phyloP scores from a whole-genome alignment of 2,797 vertebrate genomes.

The Xenopus petersii region DNA sequence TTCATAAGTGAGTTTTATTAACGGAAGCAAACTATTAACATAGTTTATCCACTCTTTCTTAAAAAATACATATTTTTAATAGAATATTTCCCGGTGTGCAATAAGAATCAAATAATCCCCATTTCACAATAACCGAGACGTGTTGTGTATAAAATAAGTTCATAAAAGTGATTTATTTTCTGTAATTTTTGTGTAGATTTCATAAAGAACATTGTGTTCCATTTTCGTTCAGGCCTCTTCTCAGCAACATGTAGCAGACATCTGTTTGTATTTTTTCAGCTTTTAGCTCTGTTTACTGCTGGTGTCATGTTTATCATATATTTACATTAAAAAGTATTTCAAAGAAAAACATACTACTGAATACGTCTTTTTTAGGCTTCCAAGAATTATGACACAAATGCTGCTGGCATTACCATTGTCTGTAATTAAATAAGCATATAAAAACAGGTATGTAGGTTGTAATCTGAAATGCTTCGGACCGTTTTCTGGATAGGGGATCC shows the following conservation, averaged over 20 bases:
- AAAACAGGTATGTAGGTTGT: no score
- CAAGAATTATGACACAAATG: neutral
- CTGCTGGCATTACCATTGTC: no score
- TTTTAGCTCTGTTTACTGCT: constrained; percentile 27
- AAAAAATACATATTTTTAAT: no score
- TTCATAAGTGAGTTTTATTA: no score
- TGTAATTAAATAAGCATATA: no score
- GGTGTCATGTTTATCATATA: constrained; percentile 39
- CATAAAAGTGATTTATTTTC: constrained; percentile 24
- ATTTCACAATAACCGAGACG: no score
- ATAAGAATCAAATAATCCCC: no score
- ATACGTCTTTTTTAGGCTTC: neutral
- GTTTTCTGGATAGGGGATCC: no score
- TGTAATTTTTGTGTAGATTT: constrained; percentile 15
- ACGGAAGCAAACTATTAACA: no score
- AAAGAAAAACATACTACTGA: neutral
- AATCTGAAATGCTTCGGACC: no score
- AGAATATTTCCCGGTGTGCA: no score
- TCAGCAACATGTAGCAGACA: constrained; percentile 22
- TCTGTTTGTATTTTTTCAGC: constrained; percentile 40
- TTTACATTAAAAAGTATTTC: constrained; percentile 24
- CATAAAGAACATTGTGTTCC: constrained; percentile 7
- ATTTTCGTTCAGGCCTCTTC: constrained; percentile 14
- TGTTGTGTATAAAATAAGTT: neutral
- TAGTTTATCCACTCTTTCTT: no score